Percentiles rank a stretch among this genome's conserved stretches.
phyloP scores from a whole-genome alignment of 2,888 invertebrate genomes.

The Epirrita christyi region DNA sequence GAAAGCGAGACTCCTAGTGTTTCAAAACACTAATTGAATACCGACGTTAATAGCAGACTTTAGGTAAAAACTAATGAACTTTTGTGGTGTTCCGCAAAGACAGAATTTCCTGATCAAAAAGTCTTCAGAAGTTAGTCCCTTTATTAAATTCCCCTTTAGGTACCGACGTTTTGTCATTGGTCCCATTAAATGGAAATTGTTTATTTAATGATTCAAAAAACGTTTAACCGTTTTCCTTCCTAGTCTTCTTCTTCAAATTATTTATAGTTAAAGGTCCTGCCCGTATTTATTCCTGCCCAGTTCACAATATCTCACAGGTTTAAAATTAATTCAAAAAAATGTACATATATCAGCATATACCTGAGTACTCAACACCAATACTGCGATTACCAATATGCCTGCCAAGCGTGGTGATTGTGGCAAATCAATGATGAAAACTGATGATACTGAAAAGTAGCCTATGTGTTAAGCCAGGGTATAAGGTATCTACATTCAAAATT shows the following conservation, averaged over 20 bases:
- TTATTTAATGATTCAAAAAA: neutral
- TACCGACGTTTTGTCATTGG: neutral
- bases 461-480: too few species aligned
- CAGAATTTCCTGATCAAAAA: conserved; percentile 28
- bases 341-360: too few species aligned
- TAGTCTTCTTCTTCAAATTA: too few species aligned
- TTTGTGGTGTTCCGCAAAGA: conserved; percentile 16
- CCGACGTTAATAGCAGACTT: neutral
- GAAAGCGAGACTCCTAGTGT: neutral
- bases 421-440: too few species aligned
- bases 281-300: too few species aligned
- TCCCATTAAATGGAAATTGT: neutral
- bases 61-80: conserved; percentile 26
- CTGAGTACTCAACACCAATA: too few species aligned
- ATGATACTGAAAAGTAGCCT: too few species aligned
- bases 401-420: too few species aligned
- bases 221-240: neutral
- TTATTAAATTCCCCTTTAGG: conserved; percentile 8
- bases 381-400: too few species aligned
- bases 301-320: too few species aligned
- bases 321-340: too few species aligned
- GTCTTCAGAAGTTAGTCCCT: conserved; percentile 14
- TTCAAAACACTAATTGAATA: conserved; percentile 9
- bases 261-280: neutral
- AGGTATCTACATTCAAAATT: too few species aligned